A percentile compares a stretch with the other conserved stretches of the same genome.
Conservation (phyloP, 2,888 invertebrate genomes). For the Volucella inflata region DNA sequence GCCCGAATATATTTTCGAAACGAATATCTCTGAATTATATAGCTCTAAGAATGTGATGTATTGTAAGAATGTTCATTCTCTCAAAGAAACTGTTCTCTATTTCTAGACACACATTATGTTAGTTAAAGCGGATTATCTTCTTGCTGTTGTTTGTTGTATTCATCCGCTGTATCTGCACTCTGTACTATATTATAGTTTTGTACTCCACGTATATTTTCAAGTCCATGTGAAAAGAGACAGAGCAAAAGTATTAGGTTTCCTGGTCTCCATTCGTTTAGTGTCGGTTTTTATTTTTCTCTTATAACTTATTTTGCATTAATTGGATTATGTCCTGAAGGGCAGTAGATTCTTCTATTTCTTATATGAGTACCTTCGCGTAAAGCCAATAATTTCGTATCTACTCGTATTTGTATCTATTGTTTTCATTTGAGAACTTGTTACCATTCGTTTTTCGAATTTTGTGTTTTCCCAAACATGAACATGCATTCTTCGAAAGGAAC, state of each 20-base stretch:
- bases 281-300: slow-evolving; percentile 7
- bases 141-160: neutral
- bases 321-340: slow-evolving; percentile 62
- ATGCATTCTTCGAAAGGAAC: slow-evolving; percentile 23
- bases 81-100: slow-evolving; percentile 8
- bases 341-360: neutral
- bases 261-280: neutral
- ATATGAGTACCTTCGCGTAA: neutral
- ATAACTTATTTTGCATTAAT: slow-evolving; percentile 66
- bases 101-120: slow-evolving; percentile 38
- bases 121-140: slow-evolving; percentile 42
- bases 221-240: neutral
- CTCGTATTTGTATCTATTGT: slow-evolving; percentile 22
- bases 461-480: neutral
- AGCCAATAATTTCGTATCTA: slow-evolving; percentile 24
- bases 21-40: neutral
- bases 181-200: neutral
- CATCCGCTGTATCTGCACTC: neutral
- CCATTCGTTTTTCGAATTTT: neutral
- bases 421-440: neutral
- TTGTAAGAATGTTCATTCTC: neutral
- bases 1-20: neutral
- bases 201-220: too few relatives aligned
- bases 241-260: slow-evolving; percentile 28
- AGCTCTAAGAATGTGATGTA: too few relatives aligned